phyloP scores from a whole-genome alignment of 2,888 invertebrate genomes.

The Agriopis leucophaearia region DNA sequence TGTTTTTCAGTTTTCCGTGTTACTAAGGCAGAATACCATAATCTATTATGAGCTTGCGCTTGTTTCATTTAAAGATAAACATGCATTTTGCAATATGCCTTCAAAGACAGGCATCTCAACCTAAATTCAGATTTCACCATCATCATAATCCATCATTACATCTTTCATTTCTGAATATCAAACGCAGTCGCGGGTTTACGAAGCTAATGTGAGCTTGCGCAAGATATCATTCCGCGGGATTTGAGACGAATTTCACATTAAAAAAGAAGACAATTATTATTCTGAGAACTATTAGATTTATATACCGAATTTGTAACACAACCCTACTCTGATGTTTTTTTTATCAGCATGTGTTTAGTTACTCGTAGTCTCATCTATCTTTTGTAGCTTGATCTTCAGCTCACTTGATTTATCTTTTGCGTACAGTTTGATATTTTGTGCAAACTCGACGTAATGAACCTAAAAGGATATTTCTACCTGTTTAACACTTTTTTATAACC shows the following conservation, averaged over 20 bases:
- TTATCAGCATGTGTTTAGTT: no score
- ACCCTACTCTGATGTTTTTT: no score
- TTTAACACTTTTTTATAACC: no score
- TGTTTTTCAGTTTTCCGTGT: neutral
- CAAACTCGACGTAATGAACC: no score
- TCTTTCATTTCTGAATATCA: conserved; percentile 34
- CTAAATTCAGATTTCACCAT: conserved; percentile 31
- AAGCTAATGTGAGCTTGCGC: conserved; percentile 31
- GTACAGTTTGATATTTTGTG: no score
- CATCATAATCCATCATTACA: conserved; percentile 39
- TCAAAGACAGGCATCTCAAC: conserved; percentile 33
- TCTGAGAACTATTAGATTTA: no score
- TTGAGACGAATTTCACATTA: neutral
- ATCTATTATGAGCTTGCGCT: conserved; percentile 6
- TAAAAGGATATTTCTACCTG: no score
- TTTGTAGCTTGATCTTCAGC: no score
- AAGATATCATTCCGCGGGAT: conserved; percentile 16
- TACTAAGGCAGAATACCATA: neutral
- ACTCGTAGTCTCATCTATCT: no score
- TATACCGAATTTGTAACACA: no score
- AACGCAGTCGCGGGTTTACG: conserved; percentile 29
- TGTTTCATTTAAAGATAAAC: conserved; percentile 29
- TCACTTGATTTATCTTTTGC: no score
- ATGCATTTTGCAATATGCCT: conserved; percentile 30
- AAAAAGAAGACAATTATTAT: neutral